Conservation (phyloP, 1,140 invertebrate species). For the Bursaphelenchus mucronatus region DNA sequence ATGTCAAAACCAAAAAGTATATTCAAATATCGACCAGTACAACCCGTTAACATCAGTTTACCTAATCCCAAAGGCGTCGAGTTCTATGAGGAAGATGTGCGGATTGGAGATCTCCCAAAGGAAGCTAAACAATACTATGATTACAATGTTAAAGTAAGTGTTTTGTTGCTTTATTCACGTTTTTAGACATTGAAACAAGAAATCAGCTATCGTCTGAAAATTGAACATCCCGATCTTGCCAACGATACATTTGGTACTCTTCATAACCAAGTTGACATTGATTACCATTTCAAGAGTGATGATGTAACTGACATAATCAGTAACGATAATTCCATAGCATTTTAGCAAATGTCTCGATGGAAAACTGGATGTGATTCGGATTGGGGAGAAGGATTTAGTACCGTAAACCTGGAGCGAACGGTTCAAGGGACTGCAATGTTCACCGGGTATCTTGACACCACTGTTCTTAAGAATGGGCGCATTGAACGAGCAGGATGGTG, state of each 20-base stretch:
- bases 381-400: constrained; percentile 48
- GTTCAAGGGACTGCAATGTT: constrained; percentile 36
- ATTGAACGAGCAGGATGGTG: constrained; percentile 43
- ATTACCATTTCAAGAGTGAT: constrained; percentile 15
- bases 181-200: constrained; percentile 27
- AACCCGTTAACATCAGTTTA: constrained; percentile 17
- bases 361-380: constrained; percentile 44
- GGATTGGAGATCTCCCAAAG: constrained; percentile 23
- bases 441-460: neutral
- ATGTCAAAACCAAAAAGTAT: too few relatives aligned
- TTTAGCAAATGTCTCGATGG: constrained; percentile 35
- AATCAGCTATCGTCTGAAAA: constrained; percentile 32
- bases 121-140: neutral
- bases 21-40: too few relatives aligned
- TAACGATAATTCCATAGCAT: constrained; percentile 8
- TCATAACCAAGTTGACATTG: constrained; percentile 16
- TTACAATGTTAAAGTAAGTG: constrained; percentile 29
- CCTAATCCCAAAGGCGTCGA: constrained; percentile 23
- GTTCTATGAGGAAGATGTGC: constrained; percentile 27
- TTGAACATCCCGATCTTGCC: constrained; percentile 22
- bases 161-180: constrained; percentile 2
- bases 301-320: neutral
- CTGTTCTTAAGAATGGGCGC: constrained; percentile 36
- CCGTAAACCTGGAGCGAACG: constrained; percentile 28
- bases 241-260: constrained; percentile 10